Conservation (phyloP, 1,140 invertebrate genomes). For the Goniozus legneri region DNA sequence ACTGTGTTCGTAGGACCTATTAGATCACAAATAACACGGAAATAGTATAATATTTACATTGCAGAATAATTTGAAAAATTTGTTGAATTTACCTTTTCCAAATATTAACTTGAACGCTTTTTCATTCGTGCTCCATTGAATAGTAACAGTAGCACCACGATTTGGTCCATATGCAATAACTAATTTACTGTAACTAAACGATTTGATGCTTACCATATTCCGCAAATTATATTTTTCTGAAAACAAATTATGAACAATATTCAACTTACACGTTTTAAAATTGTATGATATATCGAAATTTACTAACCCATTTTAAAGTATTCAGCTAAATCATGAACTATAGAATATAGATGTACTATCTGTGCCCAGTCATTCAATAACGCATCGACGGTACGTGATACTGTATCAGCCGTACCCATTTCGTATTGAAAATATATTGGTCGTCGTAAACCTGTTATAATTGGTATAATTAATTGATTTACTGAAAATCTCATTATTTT, state of each 20-base stretch:
- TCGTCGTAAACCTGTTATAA: constrained; percentile 69
- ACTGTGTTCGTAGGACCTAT: constrained; percentile 58
- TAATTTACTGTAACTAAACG: constrained; percentile 79
- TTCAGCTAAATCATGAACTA: constrained; percentile 77
- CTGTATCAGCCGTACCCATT: constrained; percentile 70
- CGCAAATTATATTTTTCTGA: constrained; percentile 63
- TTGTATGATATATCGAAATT: constrained; percentile 1
- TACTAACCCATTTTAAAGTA: constrained; percentile 61
- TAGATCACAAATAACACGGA: constrained; percentile 11
- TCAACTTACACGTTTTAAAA: not conserved
- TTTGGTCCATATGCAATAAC: constrained; percentile 78
- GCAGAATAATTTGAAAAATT: not conserved
- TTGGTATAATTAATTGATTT: too few species aligned
- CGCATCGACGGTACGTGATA: constrained; percentile 74
- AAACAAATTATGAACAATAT: constrained; percentile 25
- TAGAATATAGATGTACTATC: constrained; percentile 82
- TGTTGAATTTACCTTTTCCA: constrained; percentile 50
- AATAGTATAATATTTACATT: not conserved
- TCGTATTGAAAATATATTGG: constrained; percentile 88
- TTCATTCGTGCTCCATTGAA: constrained; percentile 71
- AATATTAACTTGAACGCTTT: constrained; percentile 71
- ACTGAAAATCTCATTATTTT: constrained; percentile 17
- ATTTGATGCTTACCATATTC: constrained; percentile 70
- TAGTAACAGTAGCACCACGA: constrained; percentile 68
- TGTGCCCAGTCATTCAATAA: constrained; percentile 87